Base-by-base conservation (phyloP, 2,113 vertebrate genomes). In the Lates calcarifer region DNA sequence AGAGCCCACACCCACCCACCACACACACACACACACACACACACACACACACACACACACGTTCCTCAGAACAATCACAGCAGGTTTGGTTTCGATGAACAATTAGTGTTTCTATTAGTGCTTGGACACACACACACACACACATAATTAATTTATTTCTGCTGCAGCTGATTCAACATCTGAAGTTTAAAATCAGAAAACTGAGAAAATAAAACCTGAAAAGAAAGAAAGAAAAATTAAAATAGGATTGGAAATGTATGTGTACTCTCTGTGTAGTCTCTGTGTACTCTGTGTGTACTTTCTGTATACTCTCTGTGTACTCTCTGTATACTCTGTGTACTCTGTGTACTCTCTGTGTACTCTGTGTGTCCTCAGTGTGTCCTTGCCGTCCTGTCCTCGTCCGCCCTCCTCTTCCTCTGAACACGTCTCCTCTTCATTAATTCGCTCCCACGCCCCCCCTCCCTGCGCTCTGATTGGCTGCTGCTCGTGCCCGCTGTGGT, bases 381-480 rank as follows among this genome's bases (percentile, higher is more conserved):
- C 79, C 79, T 85, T 69, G 76, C 14, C 14, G 26, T 29, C 55
- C 3, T 20, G 14, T 70, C 70, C 18, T 49, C 66, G 1, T 14
- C 3, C 24, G 14, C 64, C 70, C 18, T 49, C 66, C 1, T 14
- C 26, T 6, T 33, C n/a, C 61, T 62, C 75, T 56, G 43, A 64
- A 61, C 22, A 14, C 5, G 43, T 56, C 56, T 58, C 45, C 20
- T 61, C 61, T 51, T 85, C 73, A 85, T 85, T 85, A 88, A 85
- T 88, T 73, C 83, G 37, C n/a, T 31, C 66, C 87, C 79, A 75
- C 5, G 66, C 67, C 87, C 66, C 83, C 83, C 80, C 35, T 55
- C 53, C 68, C 68, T n/a, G n/a, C n/a, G n/a, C n/a, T n/a, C n/a
- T n/a, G n/a, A n/a, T n/a, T n/a, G n/a, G n/a, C n/a, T n/a, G n/a